Base-by-base conservation (phyloP, 2,797 vertebrate species). In the Paramormyrops hopkinsi region DNA sequence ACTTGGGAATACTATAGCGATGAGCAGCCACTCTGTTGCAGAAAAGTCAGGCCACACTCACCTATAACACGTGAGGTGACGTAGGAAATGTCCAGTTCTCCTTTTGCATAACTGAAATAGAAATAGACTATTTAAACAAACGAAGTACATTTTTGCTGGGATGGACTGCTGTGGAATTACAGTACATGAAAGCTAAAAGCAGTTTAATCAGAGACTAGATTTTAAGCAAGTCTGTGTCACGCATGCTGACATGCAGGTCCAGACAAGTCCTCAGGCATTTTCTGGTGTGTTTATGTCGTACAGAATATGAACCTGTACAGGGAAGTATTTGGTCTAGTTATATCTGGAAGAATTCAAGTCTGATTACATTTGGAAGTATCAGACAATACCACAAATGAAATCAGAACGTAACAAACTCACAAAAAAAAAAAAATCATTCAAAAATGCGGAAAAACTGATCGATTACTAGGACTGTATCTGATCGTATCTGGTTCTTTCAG, bases 21-120 rank as follows among this genome's bases (percentile, higher is more conserved):
- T 2, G 6, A 79, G 4, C 33, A n/a, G 14, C 73, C 73, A 46
- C 19, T 79, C 33, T n/a, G 73, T 6, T 9, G 12, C 25, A 87
- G 56, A 19, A 53, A 85, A 29, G 3, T 54, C 25, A 14, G 56
- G 46, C n/a, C 46, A 44, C 91, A 88, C 94, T 97, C 95, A 99
- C 99, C 99, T 93, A 99, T 99, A 94, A 99, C 98, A 92, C 98
- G 96, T 91, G 98, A 97, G 92, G 99, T 99, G 94, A 99, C 97
- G 89, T 99, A 99, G 51, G 97, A 97, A 93, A 99, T 99, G 93
- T 99, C 98, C 93, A 99, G 95, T 92, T 99, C 99, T 92, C 98
- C 99, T 96, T 99, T 99, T 56, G 98, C 97, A 94, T 99, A 99
- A 91, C 99, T 99, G 87, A 37, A 96, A 93, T 37, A 91, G 29